Conservation (phyloP, 2,797 vertebrate species). For the Geotrypetes seraphini region DNA sequence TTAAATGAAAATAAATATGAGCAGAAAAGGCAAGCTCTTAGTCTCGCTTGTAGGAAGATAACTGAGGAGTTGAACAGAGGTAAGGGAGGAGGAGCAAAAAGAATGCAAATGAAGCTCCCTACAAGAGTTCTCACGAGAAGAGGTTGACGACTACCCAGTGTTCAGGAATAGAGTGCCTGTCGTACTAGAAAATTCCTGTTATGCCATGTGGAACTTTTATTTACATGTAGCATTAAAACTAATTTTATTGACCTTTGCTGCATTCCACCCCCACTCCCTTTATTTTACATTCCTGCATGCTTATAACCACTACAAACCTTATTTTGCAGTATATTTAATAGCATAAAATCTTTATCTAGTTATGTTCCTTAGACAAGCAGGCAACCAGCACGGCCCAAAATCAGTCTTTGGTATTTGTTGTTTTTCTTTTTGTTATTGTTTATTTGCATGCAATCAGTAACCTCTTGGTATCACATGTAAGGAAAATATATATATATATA, state of each 20-base stretch:
- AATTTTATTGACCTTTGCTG: constrained; percentile 2
- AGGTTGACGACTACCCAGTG: no score
- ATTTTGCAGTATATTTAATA: constrained; percentile 36
- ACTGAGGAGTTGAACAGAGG: no score
- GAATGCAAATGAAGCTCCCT: no score
- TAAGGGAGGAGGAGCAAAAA: no score
- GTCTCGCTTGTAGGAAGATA: no score
- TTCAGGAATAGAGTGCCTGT: no score
- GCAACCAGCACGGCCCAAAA: constrained; percentile 93
- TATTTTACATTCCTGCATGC: constrained; percentile 30
- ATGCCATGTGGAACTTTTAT: constrained; percentile 14
- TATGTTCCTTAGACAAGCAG: constrained; percentile 95
- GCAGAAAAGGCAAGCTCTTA: no score
- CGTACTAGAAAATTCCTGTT: constrained; percentile 11
- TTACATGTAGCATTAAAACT: constrained; percentile 8
- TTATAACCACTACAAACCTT: constrained; percentile 19
- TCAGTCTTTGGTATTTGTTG: constrained; percentile 45
- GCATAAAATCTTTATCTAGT: constrained; percentile 69
- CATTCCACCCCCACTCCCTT: constrained; percentile 10
- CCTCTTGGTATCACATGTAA: constrained; percentile 9
- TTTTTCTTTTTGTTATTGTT: constrained; percentile 29
- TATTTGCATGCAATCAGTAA: constrained; percentile 37
- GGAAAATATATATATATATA: no score
- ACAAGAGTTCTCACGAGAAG: no score
- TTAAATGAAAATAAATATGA: no score